Conservation (phyloP, 2,797 vertebrate genomes). For the Channallabes apus region DNA sequence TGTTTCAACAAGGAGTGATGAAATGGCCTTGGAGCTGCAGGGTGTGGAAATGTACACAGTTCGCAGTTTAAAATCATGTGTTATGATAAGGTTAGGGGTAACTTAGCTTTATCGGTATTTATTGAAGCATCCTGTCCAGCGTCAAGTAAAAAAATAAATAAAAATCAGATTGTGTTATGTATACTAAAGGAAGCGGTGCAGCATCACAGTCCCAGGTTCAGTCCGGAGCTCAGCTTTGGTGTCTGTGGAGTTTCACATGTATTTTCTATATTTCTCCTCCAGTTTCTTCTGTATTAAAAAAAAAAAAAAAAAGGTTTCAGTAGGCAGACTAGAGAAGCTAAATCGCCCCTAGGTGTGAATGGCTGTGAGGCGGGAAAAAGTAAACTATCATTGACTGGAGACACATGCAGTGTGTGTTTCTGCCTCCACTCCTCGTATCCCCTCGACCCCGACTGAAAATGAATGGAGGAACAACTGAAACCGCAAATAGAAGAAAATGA, state of each 20-base stretch:
- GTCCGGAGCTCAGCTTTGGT: not conserved
- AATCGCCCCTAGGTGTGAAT: not conserved
- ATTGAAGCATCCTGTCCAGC: not conserved
- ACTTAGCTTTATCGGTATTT: not conserved
- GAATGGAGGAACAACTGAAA: not conserved
- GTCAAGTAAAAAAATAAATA: not conserved
- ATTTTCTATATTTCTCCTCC: not conserved
- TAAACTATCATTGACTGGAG: not conserved
- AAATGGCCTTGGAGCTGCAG: not conserved
- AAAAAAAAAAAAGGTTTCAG: not conserved
- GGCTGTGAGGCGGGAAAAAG: not conserved
- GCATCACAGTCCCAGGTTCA: not conserved
- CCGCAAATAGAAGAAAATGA: not conserved
- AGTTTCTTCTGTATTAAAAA: not conserved
- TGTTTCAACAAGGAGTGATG: slow-evolving; percentile 6
- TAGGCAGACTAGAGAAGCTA: not conserved
- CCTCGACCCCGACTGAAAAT: not conserved
- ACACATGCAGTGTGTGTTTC: not conserved
- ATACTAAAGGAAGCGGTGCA: not conserved
- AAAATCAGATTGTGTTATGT: not conserved
- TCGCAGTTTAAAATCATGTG: not conserved
- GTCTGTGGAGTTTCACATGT: not conserved
- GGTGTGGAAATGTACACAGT: slow-evolving; percentile 9
- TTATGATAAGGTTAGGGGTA: not conserved
- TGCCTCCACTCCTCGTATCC: not conserved